These are phyloP conservation scores for Falco cherrug DNA, from an alignment of 2,797 vertebrate species.

Conservation along the genomic window DNA sequence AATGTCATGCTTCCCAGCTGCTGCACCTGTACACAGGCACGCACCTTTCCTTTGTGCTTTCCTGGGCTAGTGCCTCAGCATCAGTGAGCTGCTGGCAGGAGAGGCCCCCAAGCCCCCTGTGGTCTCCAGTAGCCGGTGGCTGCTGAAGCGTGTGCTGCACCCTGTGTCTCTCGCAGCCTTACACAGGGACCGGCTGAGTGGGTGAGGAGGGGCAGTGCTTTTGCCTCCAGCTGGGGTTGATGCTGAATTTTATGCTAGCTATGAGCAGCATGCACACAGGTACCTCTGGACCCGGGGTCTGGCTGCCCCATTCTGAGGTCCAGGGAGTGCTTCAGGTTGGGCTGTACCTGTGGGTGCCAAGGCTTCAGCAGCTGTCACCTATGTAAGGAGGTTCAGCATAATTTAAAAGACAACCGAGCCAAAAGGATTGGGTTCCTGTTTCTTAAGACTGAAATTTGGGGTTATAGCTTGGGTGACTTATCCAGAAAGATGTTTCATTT, in stretches of 20 bases:
- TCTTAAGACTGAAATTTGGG: background rate
- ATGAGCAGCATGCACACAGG: background rate
- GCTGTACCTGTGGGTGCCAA: background rate
- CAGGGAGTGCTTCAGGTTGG: background rate
- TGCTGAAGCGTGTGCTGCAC: background rate
- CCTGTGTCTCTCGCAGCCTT: background rate
- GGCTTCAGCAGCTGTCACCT: background rate
- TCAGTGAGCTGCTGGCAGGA: accelerated
- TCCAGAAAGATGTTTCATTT: background rate
- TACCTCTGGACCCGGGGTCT: background rate
- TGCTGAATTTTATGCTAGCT: background rate
- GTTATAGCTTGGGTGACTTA: background rate
- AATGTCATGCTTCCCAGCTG: background rate
- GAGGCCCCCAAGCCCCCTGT: accelerated
- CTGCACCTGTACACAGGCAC: accelerated
- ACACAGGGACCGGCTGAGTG: no score
- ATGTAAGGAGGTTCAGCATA: background rate
- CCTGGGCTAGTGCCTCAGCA: background rate
- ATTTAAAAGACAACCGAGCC: background rate
- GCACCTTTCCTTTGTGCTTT: background rate
- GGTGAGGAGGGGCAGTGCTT: background rate
- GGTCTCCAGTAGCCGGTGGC: background rate
- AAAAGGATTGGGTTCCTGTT: background rate
- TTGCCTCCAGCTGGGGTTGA: background rate
- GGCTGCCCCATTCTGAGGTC: background rate